Evolutionary conservation across 2,888 invertebrate species (phyloP).

Genomic region (Zaprionus bogoriensis): DNA sequence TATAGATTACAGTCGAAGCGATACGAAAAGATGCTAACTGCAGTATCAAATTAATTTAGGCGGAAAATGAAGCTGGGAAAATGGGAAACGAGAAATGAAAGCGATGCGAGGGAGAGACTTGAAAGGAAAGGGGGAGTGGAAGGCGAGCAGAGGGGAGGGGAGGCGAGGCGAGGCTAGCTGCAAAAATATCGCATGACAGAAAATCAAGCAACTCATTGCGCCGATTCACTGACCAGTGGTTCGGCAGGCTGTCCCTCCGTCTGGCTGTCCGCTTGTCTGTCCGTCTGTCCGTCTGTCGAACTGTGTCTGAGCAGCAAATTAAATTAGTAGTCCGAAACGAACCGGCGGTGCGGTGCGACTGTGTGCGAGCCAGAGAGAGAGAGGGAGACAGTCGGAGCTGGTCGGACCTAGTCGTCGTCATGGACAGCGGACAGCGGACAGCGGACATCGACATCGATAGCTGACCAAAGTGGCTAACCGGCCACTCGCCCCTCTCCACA

Average conservation of each 20-base stretch:
- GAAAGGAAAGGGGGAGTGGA: neutral
- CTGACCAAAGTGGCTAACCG: slow-evolving; percentile 62
- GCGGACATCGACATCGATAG: slow-evolving; percentile 61
- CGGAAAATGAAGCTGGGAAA: slow-evolving; percentile 57
- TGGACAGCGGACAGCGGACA: neutral
- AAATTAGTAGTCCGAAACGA: slow-evolving; percentile 57
- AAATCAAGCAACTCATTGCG: slow-evolving; percentile 70
- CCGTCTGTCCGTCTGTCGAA: slow-evolving; percentile 10
- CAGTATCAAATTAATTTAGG: slow-evolving; percentile 71
- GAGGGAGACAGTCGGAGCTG: neutral
- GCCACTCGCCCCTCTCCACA: neutral
- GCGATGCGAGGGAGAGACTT: neutral
- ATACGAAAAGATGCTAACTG: slow-evolving; percentile 36
- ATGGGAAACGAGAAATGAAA: slow-evolving; percentile 17
- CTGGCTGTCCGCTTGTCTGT: slow-evolving; percentile 1
- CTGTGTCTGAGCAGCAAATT: slow-evolving; percentile 54
- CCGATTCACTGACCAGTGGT: slow-evolving; percentile 55
- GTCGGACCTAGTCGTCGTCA: neutral
- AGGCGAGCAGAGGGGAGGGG: neutral
- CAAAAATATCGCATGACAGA: slow-evolving; percentile 71
- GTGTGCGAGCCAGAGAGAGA: neutral
- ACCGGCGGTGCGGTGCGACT: neutral
- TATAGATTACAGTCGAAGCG: slow-evolving; percentile 53
- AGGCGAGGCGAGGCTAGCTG: neutral
- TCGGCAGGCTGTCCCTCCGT: neutral